phyloP scores from a whole-genome alignment of 2,888 invertebrate species.

The Cerastis leucographa region DNA sequence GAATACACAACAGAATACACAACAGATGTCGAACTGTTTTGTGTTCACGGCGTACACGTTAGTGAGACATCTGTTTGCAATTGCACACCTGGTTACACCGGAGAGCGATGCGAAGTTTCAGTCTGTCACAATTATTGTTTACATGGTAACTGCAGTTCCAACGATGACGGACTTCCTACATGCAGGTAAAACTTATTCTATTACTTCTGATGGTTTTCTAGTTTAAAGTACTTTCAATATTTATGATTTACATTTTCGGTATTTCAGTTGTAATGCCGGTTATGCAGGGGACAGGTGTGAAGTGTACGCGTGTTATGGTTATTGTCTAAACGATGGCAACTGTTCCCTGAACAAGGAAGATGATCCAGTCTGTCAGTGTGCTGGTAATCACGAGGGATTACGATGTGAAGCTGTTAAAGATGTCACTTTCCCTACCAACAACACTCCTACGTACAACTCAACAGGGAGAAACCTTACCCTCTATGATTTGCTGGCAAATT shows the following conservation, averaged over 20 bases:
- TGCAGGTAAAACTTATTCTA: constrained; percentile 6
- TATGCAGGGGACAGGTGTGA: neutral
- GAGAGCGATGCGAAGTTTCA: neutral
- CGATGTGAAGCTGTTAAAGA: too few relatives aligned
- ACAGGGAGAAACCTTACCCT: too few relatives aligned
- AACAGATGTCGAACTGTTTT: neutral
- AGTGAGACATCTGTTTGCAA: neutral
- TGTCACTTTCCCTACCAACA: too few relatives aligned
- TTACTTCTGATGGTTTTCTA: neutral
- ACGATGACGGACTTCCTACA: neutral
- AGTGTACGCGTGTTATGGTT: neutral
- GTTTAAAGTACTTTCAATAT: neutral
- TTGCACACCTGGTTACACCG: neutral
- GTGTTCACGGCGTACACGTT: too few relatives aligned
- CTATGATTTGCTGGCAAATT: too few relatives aligned
- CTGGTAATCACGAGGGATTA: too few relatives aligned
- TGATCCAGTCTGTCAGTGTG: too few relatives aligned
- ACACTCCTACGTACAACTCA: too few relatives aligned
- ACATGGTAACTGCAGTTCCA: neutral
- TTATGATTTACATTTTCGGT: neutral
- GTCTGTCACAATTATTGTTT: constrained; percentile 1
- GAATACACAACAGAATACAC: too few relatives aligned
- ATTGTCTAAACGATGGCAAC: neutral
- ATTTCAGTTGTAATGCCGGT: neutral
- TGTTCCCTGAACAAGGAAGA: neutral